These are phyloP conservation scores for Sinhomidia bicolor DNA, from an alignment of 2,888 invertebrate species.

Conservation along the genomic window DNA sequence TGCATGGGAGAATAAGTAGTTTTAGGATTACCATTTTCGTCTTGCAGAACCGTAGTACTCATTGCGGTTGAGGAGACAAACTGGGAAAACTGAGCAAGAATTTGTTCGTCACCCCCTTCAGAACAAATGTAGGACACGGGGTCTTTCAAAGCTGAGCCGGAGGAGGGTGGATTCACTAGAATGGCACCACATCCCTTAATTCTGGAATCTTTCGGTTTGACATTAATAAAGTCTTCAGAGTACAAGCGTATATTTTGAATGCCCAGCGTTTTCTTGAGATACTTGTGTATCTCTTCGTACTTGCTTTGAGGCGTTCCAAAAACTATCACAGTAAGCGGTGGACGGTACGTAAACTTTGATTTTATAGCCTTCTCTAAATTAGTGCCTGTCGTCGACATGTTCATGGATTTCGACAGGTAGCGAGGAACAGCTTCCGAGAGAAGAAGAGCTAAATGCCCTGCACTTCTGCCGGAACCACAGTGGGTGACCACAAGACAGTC, in stretches of 20 bases:
- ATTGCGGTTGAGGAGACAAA: slow-evolving; percentile 68
- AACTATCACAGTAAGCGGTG: slow-evolving; percentile 73
- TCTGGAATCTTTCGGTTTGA: slow-evolving; percentile 72
- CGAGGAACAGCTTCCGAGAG: slow-evolving; percentile 74
- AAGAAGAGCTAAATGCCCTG: slow-evolving; percentile 75
- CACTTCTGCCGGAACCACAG: slow-evolving; percentile 71
- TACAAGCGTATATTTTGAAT: slow-evolving; percentile 73
- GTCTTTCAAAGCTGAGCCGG: slow-evolving; percentile 78
- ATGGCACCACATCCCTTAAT: slow-evolving; percentile 76
- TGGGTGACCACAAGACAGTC: slow-evolving; percentile 75
- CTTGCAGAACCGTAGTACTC: neutral
- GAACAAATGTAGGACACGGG: slow-evolving; percentile 77
- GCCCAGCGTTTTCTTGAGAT: slow-evolving; percentile 70
- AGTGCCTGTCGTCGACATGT: slow-evolving; percentile 57
- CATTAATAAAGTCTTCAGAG: slow-evolving; percentile 72
- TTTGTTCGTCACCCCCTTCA: slow-evolving; percentile 78
- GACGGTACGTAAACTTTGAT: slow-evolving; percentile 73
- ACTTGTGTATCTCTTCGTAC: slow-evolving; percentile 72
- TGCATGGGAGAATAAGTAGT: slow-evolving; percentile 63
- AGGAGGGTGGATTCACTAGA: slow-evolving; percentile 77
- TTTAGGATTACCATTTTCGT: slow-evolving; percentile 43
- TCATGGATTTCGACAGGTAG: slow-evolving; percentile 70
- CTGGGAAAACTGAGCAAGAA: slow-evolving; percentile 72
- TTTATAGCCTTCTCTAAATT: slow-evolving; percentile 71
- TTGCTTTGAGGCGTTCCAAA: slow-evolving; percentile 74